Conservation (phyloP, 1,140 invertebrate species). For the Scaptomyza pallida region DNA sequence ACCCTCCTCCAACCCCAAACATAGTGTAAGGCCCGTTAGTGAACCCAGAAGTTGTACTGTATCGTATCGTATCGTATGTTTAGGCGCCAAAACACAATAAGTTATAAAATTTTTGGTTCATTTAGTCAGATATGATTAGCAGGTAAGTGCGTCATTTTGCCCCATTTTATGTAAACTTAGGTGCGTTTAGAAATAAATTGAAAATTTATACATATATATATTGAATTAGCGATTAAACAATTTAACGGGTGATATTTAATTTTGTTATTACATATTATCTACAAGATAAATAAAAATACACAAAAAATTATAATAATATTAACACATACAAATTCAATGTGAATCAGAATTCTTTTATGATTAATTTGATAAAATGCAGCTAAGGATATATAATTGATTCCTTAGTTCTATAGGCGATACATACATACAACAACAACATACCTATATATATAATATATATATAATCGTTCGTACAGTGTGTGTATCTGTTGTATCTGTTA, state of each 20-base stretch:
- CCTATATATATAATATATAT: not conserved
- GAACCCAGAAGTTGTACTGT: slow-evolving; percentile 6
- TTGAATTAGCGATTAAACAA: slow-evolving; percentile 71
- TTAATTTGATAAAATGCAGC: not conserved
- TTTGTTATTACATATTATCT: slow-evolving; percentile 68
- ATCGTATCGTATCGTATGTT: slow-evolving; percentile 1
- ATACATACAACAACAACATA: not conserved
- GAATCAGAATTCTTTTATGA: slow-evolving; percentile 1
- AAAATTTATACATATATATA: slow-evolving; percentile 49
- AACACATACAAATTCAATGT: not conserved
- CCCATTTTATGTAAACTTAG: slow-evolving; percentile 59
- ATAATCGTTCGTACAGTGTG: slow-evolving; percentile 23
- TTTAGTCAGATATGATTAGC: slow-evolving; percentile 58
- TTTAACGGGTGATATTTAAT: slow-evolving; percentile 77
- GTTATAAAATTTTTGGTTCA: slow-evolving; percentile 48
- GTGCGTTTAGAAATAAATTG: slow-evolving; percentile 39
- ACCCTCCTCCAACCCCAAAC: not conserved
- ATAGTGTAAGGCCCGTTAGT: slow-evolving; percentile 2
- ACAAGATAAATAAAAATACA: slow-evolving; percentile 58
- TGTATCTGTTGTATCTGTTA: slow-evolving; percentile 62
- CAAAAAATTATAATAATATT: slow-evolving; percentile 9
- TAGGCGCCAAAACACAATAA: slow-evolving; percentile 39
- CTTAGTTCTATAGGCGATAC: slow-evolving; percentile 7
- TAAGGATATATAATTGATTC: not conserved
- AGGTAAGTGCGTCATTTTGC: slow-evolving; percentile 70